These are phyloP conservation scores for Saguinus imperator DNA, from an alignment of 2,113 vertebrate species.

Conservation along the genomic window DNA sequence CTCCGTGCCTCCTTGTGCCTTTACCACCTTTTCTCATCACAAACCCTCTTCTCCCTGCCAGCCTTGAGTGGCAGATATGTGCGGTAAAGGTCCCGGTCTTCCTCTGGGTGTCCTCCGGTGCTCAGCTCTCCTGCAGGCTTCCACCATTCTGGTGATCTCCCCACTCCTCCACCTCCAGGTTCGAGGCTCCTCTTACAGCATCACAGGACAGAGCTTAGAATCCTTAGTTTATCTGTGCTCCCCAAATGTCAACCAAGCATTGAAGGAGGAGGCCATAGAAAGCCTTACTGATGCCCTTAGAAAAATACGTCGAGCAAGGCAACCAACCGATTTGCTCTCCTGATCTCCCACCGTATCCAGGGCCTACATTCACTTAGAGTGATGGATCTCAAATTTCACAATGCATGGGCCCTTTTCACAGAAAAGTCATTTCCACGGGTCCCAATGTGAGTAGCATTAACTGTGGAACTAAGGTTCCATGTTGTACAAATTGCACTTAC, in stretches of 20 bases:
- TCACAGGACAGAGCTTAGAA: neutral
- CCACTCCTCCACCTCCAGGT: neutral
- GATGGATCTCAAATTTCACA: neutral
- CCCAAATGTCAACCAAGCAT: neutral
- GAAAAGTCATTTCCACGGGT: neutral
- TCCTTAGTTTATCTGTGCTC: neutral
- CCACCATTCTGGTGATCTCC: accelerated
- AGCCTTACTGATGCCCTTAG: neutral
- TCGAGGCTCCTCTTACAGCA: too few relatives aligned
- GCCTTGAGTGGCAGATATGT: neutral
- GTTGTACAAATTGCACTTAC: neutral
- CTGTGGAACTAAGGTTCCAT: neutral
- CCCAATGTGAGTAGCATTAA: neutral
- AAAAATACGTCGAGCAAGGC: accelerated
- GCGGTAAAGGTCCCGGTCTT: neutral
- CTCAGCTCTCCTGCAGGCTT: too few relatives aligned
- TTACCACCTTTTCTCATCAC: neutral
- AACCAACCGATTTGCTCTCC: too few relatives aligned
- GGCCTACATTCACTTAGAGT: neutral
- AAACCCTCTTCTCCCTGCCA: too few relatives aligned
- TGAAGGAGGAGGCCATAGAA: neutral
- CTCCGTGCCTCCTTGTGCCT: neutral
- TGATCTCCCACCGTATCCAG: neutral
- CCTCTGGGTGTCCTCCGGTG: too few relatives aligned
- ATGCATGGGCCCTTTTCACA: accelerated